Evolutionary conservation across 2,888 invertebrate species (phyloP).

Genomic region (Thereva unica): DNA sequence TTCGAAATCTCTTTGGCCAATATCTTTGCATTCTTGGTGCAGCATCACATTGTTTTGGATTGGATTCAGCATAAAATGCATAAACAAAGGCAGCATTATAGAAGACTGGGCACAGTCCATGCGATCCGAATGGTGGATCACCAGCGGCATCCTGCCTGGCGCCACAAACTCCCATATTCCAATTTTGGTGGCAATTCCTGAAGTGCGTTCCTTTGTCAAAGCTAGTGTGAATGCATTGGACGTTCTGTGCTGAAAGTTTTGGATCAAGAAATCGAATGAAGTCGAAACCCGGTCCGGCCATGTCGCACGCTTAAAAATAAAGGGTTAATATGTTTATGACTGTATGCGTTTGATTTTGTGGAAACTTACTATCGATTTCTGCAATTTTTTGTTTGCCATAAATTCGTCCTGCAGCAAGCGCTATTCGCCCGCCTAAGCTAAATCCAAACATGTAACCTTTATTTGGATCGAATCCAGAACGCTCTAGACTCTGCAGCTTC

Average conservation of each 20-base stretch:
- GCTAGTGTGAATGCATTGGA: conserved; percentile 48
- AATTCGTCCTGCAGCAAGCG: conserved; percentile 44
- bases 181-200: conserved; percentile 48
- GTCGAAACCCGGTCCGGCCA: conserved; percentile 47
- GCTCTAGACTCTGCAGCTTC: conserved; percentile 44
- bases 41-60: conserved; percentile 43
- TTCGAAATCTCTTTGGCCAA: conserved; percentile 44
- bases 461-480: conserved; percentile 42
- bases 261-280: conserved; percentile 39
- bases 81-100: conserved; percentile 46
- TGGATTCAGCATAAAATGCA: conserved; percentile 44
- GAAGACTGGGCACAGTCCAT: conserved; percentile 47
- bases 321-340: background rate
- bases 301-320: conserved; percentile 44
- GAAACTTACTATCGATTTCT: conserved; percentile 45
- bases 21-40: conserved; percentile 24
- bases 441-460: conserved; percentile 47
- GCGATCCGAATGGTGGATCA: conserved; percentile 44
- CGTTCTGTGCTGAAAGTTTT: conserved; percentile 45
- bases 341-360: background rate
- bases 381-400: conserved; percentile 43
- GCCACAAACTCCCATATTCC: conserved; percentile 48
- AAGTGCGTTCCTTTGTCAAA: conserved; percentile 45
- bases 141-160: conserved; percentile 44
- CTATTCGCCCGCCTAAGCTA: conserved; percentile 46